Evolutionary conservation across 2,113 vertebrate genomes (phyloP).

Genomic region (Noturus placidus): DNA sequence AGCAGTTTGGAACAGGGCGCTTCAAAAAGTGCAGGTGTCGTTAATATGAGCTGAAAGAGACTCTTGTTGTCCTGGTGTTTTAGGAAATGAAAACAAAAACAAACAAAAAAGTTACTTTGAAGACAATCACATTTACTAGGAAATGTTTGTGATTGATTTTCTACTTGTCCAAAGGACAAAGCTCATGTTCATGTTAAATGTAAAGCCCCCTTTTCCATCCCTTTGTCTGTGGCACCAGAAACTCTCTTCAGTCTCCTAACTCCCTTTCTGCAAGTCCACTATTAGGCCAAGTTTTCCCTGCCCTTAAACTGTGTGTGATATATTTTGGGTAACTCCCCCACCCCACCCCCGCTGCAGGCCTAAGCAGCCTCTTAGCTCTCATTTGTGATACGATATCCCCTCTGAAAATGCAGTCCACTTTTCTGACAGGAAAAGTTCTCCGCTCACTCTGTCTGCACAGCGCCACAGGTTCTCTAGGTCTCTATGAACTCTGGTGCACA

Average conservation of each 20-base stretch:
- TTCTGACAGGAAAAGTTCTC: constrained; percentile 56
- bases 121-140: constrained; percentile 88
- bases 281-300: constrained; percentile 51
- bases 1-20: constrained; percentile 57
- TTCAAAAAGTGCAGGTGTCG: constrained; percentile 64
- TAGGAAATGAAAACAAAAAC: constrained; percentile 63
- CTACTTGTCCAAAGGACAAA: constrained; percentile 72
- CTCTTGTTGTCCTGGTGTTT: constrained; percentile 68
- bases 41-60: constrained; percentile 60
- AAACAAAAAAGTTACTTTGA: constrained; percentile 77
- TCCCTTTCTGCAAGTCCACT: constrained; percentile 37
- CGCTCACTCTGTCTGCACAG: constrained; percentile 29
- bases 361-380: constrained; percentile 76
- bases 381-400: constrained; percentile 50
- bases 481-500: constrained; percentile 21
- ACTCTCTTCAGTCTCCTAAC: constrained; percentile 56
- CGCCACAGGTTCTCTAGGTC: constrained; percentile 1
- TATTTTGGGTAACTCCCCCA: constrained; percentile 75
- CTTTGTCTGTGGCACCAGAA: constrained; percentile 51
- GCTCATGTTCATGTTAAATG: constrained; percentile 69
- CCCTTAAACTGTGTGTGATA: constrained; percentile 74
- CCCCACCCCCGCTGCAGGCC: constrained; percentile 78
- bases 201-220: constrained; percentile 57
- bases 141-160: constrained; percentile 75
- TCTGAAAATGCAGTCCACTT: constrained; percentile 65